Percentiles rank a stretch among this genome's conserved stretches.
These are phyloP conservation scores for Macrosiphum euphorbiae DNA, from an alignment of 2,888 invertebrate genomes.

Conservation along the genomic window DNA sequence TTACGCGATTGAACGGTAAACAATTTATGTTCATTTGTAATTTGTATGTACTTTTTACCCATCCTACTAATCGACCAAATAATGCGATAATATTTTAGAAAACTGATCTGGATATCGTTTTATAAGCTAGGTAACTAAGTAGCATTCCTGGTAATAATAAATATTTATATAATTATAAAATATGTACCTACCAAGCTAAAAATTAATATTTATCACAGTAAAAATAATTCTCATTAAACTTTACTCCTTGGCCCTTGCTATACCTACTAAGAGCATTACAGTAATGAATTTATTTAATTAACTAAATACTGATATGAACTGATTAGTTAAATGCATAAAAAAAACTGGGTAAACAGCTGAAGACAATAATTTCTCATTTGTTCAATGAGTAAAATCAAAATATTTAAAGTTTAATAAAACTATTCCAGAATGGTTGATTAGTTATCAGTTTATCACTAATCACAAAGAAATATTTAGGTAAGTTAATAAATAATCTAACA, in stretches of 20 bases:
- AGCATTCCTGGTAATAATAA: neutral
- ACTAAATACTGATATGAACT: neutral
- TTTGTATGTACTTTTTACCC: too few relatives aligned
- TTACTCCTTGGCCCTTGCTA: neutral
- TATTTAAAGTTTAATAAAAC: neutral
- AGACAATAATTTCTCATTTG: neutral
- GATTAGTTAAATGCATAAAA: neutral
- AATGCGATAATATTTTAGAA: too few relatives aligned
- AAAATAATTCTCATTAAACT: neutral
- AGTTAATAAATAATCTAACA: slow-evolving; percentile 6
- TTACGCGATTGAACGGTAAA: too few relatives aligned
- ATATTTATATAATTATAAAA: too few relatives aligned
- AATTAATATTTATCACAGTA: neutral
- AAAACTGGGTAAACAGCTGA: neutral
- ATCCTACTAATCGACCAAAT: too few relatives aligned
- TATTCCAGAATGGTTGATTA: neutral
- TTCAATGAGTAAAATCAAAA: neutral
- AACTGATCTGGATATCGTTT: too few relatives aligned
- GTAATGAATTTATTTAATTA: neutral
- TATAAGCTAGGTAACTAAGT: neutral
- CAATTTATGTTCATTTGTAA: too few relatives aligned
- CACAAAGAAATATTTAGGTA: neutral
- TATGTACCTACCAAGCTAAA: neutral
- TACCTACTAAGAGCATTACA: neutral
- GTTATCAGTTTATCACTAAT: neutral